Evolutionary conservation across 2,888 invertebrate genomes (phyloP), one percentile per base, ranked within the genome.

Genomic region (Hecatera dysodea): DNA sequence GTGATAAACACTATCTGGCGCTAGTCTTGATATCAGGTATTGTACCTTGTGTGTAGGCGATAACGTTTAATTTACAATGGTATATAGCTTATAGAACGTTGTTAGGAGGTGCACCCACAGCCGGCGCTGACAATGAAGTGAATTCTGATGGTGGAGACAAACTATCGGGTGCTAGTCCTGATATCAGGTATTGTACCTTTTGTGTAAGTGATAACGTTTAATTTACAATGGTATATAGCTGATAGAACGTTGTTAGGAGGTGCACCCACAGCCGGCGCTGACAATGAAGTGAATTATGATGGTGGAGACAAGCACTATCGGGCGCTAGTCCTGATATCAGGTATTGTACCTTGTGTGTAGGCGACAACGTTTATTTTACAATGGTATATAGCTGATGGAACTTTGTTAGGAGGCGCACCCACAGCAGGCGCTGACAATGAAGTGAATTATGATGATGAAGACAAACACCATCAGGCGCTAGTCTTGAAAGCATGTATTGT

Each of bases 201-300:
- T 52, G 5, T 52, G 0, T 15, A 12, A 3, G 8, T 0, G 12
- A 39, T 68, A 60, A 36, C 22, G 53, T 66, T 55, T 24, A 24
- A 24, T 33, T 48, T 66, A 29, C n/a, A 19, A 3, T 50, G 39
- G n/a, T n/a, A n/a, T n/a, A 8, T 0, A 12, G 5, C 7, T 90
- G 98, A n/a, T n/a, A n/a, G n/a, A n/a, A n/a, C n/a, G 44, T 93
- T 99, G 5, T 91, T 98, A 82, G 94, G 98, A 68, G 97, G 98
- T 0, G 97, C 97, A 0, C 96, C 97, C 82, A 87, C 91, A 3
- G 77, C 81, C 12, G 60, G 36, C 19, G 53, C 68, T 0, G 90
- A 88, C 36, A 92, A 92, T 59, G 93, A 92, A 27, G 90, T 92
- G 9, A 92, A 90, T 7, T 90, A 90, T 1, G 90, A 88, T 2